Evolutionary conservation across 2,113 vertebrate species (phyloP), one percentile per base, ranked within the genome.

Genomic region (Protobothrops flavoviridis): DNA sequence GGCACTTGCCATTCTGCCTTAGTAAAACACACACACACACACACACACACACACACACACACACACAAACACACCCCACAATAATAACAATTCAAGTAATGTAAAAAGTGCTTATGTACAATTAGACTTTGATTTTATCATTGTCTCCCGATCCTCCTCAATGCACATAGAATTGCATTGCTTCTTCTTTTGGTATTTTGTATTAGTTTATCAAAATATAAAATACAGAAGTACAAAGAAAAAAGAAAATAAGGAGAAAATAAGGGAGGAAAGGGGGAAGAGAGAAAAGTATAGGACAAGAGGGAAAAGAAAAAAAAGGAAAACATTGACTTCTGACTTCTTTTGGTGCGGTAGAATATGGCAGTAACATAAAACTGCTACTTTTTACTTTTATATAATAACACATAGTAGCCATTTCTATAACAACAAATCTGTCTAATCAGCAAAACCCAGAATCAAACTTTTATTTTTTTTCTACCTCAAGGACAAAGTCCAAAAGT

Each of bases 1-100:
- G 1, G 90, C 89, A 57, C 94, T 95, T 94, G 87, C 74, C 55
- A 93, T 61, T 90, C 59, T 87, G 48, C 85, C 24, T 91, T 20
- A 90, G 15, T 43, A 85, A 48, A 95, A 94, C 91, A 13, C 11
- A 69, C 29, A 64, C 8, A 64, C 3, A 26, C 3, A 29, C 4
- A n/a, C 29, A n/a, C 26, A 69, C 29, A 43, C 43, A 43, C 43
- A 43, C 43, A 43, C 43, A 43, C 43, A 43, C 43, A 43, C 43
- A 43, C 43, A 45, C 43, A 43, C n/a, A n/a, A n/a, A n/a, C n/a
- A n/a, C 13, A 9, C 26, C 23, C n/a, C 2, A 21, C 69, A 20
- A 21, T 20, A 81, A 81, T 39, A 15, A 81, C 33, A 95, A 93
- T 59, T 48, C 13, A 95, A 95, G 29, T 2, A 0, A 39, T 95